These are phyloP conservation scores for Myiotriccus ornatus DNA, from an alignment of 2,797 vertebrate genomes.

Conservation along the genomic window DNA sequence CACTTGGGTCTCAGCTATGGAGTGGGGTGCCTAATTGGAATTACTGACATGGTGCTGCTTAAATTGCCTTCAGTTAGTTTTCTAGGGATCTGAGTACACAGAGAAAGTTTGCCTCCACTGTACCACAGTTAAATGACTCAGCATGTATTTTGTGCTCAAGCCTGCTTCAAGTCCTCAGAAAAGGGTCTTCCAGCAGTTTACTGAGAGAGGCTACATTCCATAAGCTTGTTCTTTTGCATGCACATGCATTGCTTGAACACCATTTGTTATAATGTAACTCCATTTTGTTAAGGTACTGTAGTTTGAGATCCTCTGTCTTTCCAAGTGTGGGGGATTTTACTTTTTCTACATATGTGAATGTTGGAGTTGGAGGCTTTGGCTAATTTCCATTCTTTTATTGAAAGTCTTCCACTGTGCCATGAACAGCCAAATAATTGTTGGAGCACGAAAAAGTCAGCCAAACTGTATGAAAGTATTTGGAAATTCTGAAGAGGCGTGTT, in stretches of 20 bases:
- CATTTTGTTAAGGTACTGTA: not conserved
- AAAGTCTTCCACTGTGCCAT: not conserved
- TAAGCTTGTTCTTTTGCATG: not conserved
- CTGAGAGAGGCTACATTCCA: not conserved
- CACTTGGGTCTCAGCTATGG: not conserved
- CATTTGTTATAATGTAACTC: not conserved
- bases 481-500: not conserved
- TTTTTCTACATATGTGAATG: not conserved
- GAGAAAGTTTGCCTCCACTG: not conserved
- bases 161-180: not conserved
- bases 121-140: not conserved
- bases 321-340: not conserved
- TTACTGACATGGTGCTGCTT: not conserved
- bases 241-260: not conserved
- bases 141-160: accelerated
- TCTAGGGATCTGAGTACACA: accelerated
- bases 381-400: not conserved
- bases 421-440: not conserved
- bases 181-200: not conserved
- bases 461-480: not conserved
- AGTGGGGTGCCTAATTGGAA: not conserved
- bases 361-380: not conserved
- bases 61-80: not conserved
- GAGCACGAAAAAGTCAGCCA: not conserved
- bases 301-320: not conserved